A percentile compares a stretch with the other conserved stretches of the same genome.
Evolutionary conservation across 2,797 vertebrate species (phyloP).

Genomic region (Agapornis canus): DNA sequence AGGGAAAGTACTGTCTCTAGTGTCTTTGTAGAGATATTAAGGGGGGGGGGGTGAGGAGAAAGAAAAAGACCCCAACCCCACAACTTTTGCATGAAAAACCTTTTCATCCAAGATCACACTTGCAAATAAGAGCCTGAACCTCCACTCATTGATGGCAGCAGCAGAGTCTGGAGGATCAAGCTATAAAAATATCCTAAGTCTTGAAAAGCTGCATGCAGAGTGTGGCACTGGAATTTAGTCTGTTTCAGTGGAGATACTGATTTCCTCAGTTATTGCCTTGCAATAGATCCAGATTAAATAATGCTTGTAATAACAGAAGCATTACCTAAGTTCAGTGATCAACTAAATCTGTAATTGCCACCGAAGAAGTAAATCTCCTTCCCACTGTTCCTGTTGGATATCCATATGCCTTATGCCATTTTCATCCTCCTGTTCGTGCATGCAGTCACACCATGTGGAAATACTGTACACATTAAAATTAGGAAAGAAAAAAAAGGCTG

Average conservation of each 20-base stretch:
- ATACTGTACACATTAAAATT: neutral
- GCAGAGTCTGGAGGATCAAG: neutral
- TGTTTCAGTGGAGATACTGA: neutral
- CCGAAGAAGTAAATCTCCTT: neutral
- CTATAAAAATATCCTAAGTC: neutral
- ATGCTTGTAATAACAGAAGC: neutral
- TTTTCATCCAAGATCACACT: neutral
- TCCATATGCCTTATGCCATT: rapidly evolving
- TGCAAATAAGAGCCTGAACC: neutral
- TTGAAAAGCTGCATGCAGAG: neutral
- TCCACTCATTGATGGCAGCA: neutral
- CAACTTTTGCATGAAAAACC: neutral
- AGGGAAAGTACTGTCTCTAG: slow-evolving; percentile 1
- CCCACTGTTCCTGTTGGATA: neutral
- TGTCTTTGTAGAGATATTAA: slow-evolving; percentile 8
- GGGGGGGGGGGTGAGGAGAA: neutral
- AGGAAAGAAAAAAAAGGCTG: neutral
- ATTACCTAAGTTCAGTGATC: neutral
- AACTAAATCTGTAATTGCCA: neutral
- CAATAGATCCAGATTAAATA: neutral
- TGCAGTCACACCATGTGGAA: neutral
- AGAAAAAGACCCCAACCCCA: neutral
- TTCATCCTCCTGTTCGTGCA: neutral
- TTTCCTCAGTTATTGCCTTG: neutral
- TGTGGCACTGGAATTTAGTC: neutral